Evolutionary conservation across 1,140 invertebrate genomes (phyloP).

Genomic region (Magallana gigas): DNA sequence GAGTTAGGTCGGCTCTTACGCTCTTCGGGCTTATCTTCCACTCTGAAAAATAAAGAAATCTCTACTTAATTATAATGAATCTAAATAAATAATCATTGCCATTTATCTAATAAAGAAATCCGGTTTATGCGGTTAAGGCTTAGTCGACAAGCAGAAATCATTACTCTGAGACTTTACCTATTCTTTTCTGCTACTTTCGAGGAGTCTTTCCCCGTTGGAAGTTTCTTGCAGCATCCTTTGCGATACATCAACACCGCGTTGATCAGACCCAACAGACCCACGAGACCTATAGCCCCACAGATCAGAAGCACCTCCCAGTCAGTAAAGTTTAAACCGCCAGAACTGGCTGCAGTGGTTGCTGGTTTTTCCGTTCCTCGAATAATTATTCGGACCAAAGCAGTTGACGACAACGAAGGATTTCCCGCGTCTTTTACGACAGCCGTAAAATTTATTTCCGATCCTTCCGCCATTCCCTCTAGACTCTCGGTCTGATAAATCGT

Average conservation of each 20-base stretch:
- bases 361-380: neutral
- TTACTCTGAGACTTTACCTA: no score
- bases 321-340: neutral
- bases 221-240: neutral
- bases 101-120: no score
- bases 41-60: no score
- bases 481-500: neutral
- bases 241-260: neutral
- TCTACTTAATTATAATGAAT: no score
- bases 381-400: conserved; percentile 1
- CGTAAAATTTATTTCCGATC: neutral
- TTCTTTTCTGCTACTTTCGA: neutral
- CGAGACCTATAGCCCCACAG: neutral
- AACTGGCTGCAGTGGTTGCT: neutral
- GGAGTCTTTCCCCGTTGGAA: neutral
- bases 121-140: no score
- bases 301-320: neutral
- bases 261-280: neutral
- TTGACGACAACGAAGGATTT: neutral
- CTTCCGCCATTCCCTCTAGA: neutral
- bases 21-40: no score
- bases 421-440: neutral
- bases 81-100: no score
- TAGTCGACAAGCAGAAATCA: no score
- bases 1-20: no score